phyloP scores from a whole-genome alignment of 1,140 invertebrate species.

The Drosophila sechellia region DNA sequence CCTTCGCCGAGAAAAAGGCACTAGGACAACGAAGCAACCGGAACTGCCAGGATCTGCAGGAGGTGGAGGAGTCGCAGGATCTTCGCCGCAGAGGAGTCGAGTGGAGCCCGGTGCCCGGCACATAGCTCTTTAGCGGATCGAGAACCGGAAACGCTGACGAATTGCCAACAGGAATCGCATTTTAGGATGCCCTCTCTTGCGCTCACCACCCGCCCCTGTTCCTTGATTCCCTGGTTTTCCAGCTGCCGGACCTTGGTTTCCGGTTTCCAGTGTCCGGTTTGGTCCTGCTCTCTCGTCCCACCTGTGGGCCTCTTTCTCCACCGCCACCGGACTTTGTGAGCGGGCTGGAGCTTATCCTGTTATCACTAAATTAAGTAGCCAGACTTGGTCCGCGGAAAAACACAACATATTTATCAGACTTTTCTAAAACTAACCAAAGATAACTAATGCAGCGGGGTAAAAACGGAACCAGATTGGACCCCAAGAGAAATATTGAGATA shows the following conservation, averaged over 20 bases:
- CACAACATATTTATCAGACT: constrained; percentile 13
- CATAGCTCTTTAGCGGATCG: constrained; percentile 44
- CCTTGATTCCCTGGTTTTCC: not conserved
- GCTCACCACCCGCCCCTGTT: constrained; percentile 3
- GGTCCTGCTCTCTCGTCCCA: not conserved
- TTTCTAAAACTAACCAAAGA: constrained; percentile 34
- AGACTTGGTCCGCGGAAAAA: not conserved
- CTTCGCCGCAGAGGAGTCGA: not conserved
- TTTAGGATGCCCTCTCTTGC: constrained; percentile 10
- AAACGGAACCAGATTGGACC: not conserved
- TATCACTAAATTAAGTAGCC: constrained; percentile 67
- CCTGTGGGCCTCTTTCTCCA: not conserved
- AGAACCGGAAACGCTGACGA: constrained; percentile 7
- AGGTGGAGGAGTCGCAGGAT: not conserved
- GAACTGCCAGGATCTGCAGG: not conserved
- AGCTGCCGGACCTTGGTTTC: not conserved
- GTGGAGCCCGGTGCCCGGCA: constrained; percentile 24
- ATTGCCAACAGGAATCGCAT: constrained; percentile 49
- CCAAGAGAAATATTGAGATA: not conserved
- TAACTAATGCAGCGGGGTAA: not conserved
- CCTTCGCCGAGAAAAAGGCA: constrained; percentile 16
- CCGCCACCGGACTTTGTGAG: not conserved
- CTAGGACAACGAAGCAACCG: constrained; percentile 4
- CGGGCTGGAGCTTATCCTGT: constrained; percentile 41
- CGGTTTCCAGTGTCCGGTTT: constrained; percentile 5